Base-by-base conservation (phyloP, 2,888 invertebrate genomes). In the Salpingus planirostris region DNA sequence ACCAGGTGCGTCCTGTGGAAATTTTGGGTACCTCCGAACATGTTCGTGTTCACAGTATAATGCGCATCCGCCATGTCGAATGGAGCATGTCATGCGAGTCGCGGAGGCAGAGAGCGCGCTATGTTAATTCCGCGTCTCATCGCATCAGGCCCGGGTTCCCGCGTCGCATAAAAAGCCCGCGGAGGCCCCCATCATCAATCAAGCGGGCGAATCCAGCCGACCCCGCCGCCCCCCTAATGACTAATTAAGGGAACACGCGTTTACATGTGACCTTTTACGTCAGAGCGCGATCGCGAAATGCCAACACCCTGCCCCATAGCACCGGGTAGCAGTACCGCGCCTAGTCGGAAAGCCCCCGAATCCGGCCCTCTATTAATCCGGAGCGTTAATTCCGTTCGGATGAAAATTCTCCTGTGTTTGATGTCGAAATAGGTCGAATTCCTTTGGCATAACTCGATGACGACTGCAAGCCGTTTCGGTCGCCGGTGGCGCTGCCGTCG, bases 1-100 rank as follows among this genome's bases (percentile, higher is more conserved):
- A n/a, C n/a, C n/a, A n/a, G n/a, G 24, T 12, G 10, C 11, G 4
- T n/a, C 24, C 3, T 24, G 24, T 10, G 24, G 11, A 24, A 38
- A 27, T 41, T 32, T 51, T 46, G 46, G 36, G 44, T 30, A 46
- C 49, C 40, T 49, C 52, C 45, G 46, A 38, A 42, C n/a, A n/a
- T 40, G 38, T 44, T 41, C 44, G 24, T 42, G 41, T 54, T 57
- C 55, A 57, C 52, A 56, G 47, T 57, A 53, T 58, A 56, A 57
- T 52, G 47, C 47, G 55, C 51, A 55, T 57, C 53, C 53, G 54
- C 54, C 54, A 54, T 57, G 46, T 55, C 56, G 56, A 58, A 57
- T 57, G 52, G 50, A 48, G 53, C 50, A 46, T 49, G 46, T 53
- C 55, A 54, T 53, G 53, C 55, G 49, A 54, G 45, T 46, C 44